Evolutionary conservation across 2,797 vertebrate genomes (phyloP), one percentile per base, ranked within the genome.

Genomic region (Diglossa cyanea): DNA sequence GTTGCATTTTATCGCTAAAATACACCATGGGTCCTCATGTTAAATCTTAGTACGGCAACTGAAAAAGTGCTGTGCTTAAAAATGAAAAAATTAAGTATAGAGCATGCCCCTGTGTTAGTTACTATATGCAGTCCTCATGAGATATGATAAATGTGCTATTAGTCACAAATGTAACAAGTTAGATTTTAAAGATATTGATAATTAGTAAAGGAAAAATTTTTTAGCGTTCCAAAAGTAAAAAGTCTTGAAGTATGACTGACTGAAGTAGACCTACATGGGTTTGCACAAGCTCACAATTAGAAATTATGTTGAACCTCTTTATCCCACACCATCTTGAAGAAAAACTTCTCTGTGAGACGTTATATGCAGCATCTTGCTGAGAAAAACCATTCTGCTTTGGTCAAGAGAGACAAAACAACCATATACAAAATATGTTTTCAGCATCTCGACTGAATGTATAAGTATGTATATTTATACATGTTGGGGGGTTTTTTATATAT

Each of bases 321-420:
- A 58, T 78, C 62, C 20, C 37, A 51, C 26, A 72, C 10, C 24
- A 50, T n/a, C 23, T 57, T 65, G 6, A 30, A 61, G 86, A 86
- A 53, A 94, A 31, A 25, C 3, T 50, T 82, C 42, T 78, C 40
- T 7, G 3, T 88, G 62, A 26, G 53, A 86, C 8, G 23, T 81
- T 73, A 26, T 26, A 11, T 75, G 63, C 31, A 86, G 8, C 35
- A 53, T 71, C 72, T 87, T 88, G 65, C 88, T 73, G 55, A 82
- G 40, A 66, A 86, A 79, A 86, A 13, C 12, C 57, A 67, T 87
- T 76, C 51, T 84, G 17, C 53, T 89, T 60, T 85, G 67, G 37
- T 76, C 60, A 79, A 62, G 37, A 70, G 44, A 86, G 26, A 60
- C 24, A 88, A 86, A 93, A 83, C 16, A 28, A 88, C 54, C 42